Conservation (phyloP, 1,140 invertebrate species). For the Drosophila subobscura region DNA sequence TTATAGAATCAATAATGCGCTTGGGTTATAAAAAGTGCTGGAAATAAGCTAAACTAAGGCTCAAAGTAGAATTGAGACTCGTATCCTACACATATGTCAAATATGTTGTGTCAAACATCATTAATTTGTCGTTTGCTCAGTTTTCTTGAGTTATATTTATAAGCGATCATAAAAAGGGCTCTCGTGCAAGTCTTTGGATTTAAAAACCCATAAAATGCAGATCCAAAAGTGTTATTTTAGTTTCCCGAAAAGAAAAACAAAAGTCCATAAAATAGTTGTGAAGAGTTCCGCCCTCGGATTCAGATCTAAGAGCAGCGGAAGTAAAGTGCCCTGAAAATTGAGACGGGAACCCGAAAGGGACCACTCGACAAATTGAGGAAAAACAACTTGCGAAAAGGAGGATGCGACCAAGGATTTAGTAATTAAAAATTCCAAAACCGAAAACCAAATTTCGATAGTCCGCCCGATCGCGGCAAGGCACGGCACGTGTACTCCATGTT, state of each 20-base stretch:
- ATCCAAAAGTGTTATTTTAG: slow-evolving; percentile 73
- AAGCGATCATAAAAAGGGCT: slow-evolving; percentile 43
- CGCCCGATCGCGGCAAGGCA: slow-evolving; percentile 16
- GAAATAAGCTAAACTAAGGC: too few species aligned
- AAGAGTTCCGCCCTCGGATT: slow-evolving; percentile 59
- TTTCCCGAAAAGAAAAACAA: slow-evolving; percentile 44
- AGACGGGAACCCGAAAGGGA: slow-evolving; percentile 18
- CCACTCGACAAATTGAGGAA: slow-evolving; percentile 26
- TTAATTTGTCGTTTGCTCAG: background rate
- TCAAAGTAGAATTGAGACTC: too few species aligned
- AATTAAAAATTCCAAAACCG: slow-evolving; percentile 52
- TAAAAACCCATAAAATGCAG: slow-evolving; percentile 63
- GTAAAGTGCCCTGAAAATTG: slow-evolving; percentile 58
- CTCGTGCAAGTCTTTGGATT: slow-evolving; percentile 31
- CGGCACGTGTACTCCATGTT: slow-evolving; percentile 65
- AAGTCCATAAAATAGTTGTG: slow-evolving; percentile 57
- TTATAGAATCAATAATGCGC: too few species aligned
- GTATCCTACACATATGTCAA: too few species aligned
- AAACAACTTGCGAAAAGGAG: slow-evolving; percentile 63
- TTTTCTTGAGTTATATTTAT: slow-evolving; percentile 52
- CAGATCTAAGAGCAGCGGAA: slow-evolving; percentile 27
- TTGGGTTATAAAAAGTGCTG: too few species aligned
- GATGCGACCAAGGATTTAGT: slow-evolving; percentile 63
- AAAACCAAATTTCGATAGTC: slow-evolving; percentile 6
- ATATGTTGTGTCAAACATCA: too few species aligned